phyloP scores from a whole-genome alignment of 92 coral and sea anemone species.

The Phymanthus crucifer region DNA sequence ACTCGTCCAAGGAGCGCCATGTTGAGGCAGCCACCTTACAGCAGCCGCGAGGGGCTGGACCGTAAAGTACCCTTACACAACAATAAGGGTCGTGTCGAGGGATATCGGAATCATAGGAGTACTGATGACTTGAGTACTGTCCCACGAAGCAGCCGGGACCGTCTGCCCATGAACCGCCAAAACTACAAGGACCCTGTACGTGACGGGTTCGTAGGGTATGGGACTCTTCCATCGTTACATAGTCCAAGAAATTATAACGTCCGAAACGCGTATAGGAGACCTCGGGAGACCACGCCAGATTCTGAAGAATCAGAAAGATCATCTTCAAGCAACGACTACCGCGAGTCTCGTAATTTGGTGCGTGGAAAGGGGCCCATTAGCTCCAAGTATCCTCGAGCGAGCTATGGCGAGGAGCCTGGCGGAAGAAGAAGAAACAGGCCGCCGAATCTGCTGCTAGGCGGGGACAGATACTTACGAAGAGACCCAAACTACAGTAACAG shows the following conservation, averaged over 20 bases:
- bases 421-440: slow-evolving; percentile 69
- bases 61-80: not conserved
- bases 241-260: slow-evolving; percentile 58
- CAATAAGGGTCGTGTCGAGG: slow-evolving; percentile 21
- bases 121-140: slow-evolving; percentile 12
- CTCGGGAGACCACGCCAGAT: slow-evolving; percentile 47
- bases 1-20: slow-evolving; percentile 23
- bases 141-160: slow-evolving; percentile 32
- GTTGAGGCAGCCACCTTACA: slow-evolving; percentile 28
- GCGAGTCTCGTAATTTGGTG: slow-evolving; percentile 44
- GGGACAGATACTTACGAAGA: slow-evolving; percentile 25
- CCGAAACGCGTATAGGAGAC: slow-evolving; percentile 63
- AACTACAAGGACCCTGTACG: slow-evolving; percentile 34
- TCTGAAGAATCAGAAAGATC: slow-evolving; percentile 71
- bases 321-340: slow-evolving; percentile 81
- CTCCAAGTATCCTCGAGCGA: slow-evolving; percentile 33
- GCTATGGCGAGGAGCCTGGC: slow-evolving; percentile 67
- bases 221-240: slow-evolving; percentile 32
- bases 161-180: slow-evolving; percentile 19
- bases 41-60: slow-evolving; percentile 23
- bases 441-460: slow-evolving; percentile 36
- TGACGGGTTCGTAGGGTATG: slow-evolving; percentile 23
- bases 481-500: slow-evolving; percentile 22
- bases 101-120: slow-evolving; percentile 28
- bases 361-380: slow-evolving; percentile 10